These are phyloP conservation scores for Eudemis profundana DNA, from an alignment of 2,888 invertebrate species.

Conservation along the genomic window DNA sequence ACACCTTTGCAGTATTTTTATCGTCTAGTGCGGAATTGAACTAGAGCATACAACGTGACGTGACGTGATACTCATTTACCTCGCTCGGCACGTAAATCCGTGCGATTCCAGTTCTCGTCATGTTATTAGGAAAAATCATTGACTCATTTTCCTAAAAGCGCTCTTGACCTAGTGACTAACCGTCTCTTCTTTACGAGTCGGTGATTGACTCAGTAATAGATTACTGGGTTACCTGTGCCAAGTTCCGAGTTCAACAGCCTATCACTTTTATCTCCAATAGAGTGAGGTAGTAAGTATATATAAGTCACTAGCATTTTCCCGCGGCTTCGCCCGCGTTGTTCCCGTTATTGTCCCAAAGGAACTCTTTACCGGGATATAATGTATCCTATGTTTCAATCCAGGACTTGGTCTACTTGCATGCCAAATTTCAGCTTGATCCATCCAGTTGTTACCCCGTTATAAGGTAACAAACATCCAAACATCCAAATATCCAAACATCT, in stretches of 20 bases:
- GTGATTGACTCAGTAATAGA: slow-evolving; percentile 19
- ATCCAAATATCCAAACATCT: no score
- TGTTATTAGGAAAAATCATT: slow-evolving; percentile 34
- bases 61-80: slow-evolving; percentile 19
- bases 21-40: slow-evolving; percentile 21
- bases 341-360: no score
- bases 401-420: no score
- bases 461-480: no score
- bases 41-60: slow-evolving; percentile 20
- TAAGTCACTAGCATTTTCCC: no score
- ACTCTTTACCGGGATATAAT: no score
- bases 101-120: slow-evolving; percentile 19
- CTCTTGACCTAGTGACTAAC: slow-evolving; percentile 27
- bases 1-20: slow-evolving; percentile 26
- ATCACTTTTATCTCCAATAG: no score
- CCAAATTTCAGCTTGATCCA: no score
- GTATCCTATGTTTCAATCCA: no score
- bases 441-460: no score
- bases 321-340: no score
- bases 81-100: slow-evolving; percentile 10
- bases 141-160: slow-evolving; percentile 35
- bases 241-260: not conserved
- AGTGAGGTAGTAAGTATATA: no score
- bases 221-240: slow-evolving; percentile 8
- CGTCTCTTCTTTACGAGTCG: slow-evolving; percentile 18